Evolutionary conservation across 1,140 invertebrate species (phyloP).

Genomic region (Cylas formicarius): DNA sequence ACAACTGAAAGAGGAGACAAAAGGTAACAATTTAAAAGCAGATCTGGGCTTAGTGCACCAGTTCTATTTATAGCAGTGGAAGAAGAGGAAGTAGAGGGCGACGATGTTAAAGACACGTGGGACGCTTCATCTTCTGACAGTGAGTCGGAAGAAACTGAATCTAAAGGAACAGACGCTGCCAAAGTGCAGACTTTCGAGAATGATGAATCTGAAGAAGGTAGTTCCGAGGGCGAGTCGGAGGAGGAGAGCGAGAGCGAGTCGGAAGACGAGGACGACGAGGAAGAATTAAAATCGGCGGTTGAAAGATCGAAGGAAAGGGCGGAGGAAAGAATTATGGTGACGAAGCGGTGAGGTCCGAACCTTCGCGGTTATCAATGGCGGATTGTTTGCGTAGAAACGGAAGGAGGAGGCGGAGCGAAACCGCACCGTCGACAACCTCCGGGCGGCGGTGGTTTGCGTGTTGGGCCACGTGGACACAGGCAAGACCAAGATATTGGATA

Average conservation of each 20-base stretch:
- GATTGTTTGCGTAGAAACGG: constrained; percentile 54
- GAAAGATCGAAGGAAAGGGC: constrained; percentile 61
- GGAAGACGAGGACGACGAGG: constrained; percentile 40
- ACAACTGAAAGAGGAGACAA: constrained; percentile 7
- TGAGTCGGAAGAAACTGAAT: constrained; percentile 49
- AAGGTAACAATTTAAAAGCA: constrained; percentile 4
- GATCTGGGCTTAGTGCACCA: constrained; percentile 12
- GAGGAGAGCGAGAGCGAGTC: constrained; percentile 35
- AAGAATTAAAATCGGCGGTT: constrained; percentile 52
- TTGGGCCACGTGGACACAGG: constrained; percentile 99
- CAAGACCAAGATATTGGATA: constrained; percentile 99
- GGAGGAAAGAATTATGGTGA: constrained; percentile 59
- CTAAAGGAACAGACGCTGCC: constrained; percentile 11
- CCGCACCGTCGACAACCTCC: constrained; percentile 66
- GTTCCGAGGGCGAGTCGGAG: constrained; percentile 52
- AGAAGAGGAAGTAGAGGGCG: constrained; percentile 41
- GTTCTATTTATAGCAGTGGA: constrained; percentile 37
- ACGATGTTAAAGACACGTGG: constrained; percentile 74
- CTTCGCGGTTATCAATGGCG: too few species aligned
- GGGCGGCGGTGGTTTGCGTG: constrained; percentile 96
- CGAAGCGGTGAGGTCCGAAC: too few species aligned
- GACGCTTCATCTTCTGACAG: constrained; percentile 65
- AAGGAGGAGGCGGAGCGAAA: constrained; percentile 79
- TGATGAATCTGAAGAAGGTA: constrained; percentile 41
- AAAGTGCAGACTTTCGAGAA: constrained; percentile 7